Conservation (phyloP, 2,888 invertebrate genomes). For the Cantharis lateralis region DNA sequence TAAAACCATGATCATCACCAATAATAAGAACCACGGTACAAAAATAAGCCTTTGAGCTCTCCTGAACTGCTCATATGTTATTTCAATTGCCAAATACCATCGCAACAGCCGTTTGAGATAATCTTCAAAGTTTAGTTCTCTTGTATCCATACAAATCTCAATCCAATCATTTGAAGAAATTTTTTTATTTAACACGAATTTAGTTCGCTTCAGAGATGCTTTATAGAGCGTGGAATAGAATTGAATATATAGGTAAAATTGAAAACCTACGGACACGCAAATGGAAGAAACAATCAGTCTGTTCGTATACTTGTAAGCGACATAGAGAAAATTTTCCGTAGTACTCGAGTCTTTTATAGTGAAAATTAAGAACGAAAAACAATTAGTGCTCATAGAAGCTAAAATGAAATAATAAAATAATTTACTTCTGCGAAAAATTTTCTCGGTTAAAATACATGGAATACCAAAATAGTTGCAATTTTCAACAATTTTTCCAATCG, state of each 20-base stretch:
- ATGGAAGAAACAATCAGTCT: neutral
- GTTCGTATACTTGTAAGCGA: neutral
- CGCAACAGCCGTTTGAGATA: neutral
- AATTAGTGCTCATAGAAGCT: neutral
- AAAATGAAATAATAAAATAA: neutral
- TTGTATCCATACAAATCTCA: neutral
- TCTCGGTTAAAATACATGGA: neutral
- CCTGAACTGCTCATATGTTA: neutral
- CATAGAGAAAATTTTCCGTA: neutral
- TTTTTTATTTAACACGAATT: neutral
- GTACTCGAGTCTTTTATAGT: neutral
- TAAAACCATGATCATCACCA: neutral
- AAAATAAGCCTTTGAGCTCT: neutral
- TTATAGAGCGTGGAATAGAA: neutral
- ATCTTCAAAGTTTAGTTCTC: neutral
- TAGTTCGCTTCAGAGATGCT: neutral
- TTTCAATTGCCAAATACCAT: neutral
- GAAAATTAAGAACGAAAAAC: neutral
- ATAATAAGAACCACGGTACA: neutral
- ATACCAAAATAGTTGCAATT: neutral
- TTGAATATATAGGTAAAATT: neutral
- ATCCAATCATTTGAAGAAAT: neutral
- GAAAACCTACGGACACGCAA: neutral
- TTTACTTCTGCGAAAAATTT: neutral
- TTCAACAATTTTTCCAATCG: neutral